phyloP scores from a whole-genome alignment of 2,888 invertebrate species.

The Eudemis profundana region DNA sequence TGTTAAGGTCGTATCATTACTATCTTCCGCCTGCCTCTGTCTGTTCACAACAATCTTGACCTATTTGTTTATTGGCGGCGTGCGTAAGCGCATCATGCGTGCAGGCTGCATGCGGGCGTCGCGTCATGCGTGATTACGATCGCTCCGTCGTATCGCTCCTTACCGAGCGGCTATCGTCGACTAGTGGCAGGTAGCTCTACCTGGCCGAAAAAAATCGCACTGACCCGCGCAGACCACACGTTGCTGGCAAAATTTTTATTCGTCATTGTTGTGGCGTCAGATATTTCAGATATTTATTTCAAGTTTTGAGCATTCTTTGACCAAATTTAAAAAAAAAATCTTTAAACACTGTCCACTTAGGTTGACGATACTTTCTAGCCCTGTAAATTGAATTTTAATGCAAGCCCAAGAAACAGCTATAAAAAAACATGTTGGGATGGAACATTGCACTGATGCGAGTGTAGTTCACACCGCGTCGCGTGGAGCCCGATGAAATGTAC shows the following conservation, averaged over 20 bases:
- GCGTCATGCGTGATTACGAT: constrained; percentile 33
- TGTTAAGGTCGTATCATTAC: too few relatives aligned
- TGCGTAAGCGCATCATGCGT: background rate
- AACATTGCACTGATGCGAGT: too few relatives aligned
- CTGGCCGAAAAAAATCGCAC: constrained; percentile 41
- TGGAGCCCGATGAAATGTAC: constrained; percentile 5
- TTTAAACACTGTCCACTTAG: too few relatives aligned
- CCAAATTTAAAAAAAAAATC: too few relatives aligned
- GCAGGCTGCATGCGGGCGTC: constrained; percentile 19
- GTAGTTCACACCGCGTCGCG: constrained; percentile 2
- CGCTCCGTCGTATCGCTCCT: constrained; percentile 19
- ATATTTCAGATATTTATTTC: background rate
- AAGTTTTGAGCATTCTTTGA: too few relatives aligned
- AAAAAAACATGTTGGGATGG: too few relatives aligned
- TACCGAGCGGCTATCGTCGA: constrained; percentile 11
- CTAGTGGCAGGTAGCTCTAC: constrained; percentile 40
- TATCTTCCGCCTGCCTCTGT: background rate
- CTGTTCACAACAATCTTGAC: background rate
- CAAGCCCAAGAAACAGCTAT: too few relatives aligned
- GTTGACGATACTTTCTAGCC: too few relatives aligned
- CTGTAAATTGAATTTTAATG: too few relatives aligned
- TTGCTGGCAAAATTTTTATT: background rate
- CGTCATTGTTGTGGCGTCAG: background rate
- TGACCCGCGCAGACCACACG: constrained; percentile 35
- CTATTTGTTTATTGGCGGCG: background rate